Evolutionary conservation across 2,797 vertebrate genomes (phyloP), one percentile per base, ranked within the genome.

Genomic region (Tadarida brasiliensis): DNA sequence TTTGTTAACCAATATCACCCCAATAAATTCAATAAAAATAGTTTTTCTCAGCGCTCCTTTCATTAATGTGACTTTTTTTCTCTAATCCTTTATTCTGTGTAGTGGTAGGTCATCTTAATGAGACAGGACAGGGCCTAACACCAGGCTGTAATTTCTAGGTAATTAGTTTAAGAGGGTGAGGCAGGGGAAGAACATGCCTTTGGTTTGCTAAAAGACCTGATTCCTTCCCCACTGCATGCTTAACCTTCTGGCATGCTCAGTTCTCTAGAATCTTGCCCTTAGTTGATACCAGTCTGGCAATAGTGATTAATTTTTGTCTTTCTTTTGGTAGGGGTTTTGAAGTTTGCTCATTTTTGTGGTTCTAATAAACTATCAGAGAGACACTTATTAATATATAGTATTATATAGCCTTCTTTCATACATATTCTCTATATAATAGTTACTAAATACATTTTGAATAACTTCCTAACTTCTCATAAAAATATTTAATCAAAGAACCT

Each of bases 71-170:
- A 86, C 61, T 78, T 17, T 94, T 81, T 39, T 78, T 91, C 92
- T 93, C 59, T 84, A 78, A 35, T n/a, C 33, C 39, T 95, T 93
- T 94, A 81, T 77, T 96, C 39, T 86, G 76, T 88, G 51, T 83
- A 44, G 12, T 95, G 70, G 44, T 95, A 94, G 80, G 54, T 56
- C 86, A 70, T 71, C 87, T 86, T 96, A 81, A 85, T 92, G 87
- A 96, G 65, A 87, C 0, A 5, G 33, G 92, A 95, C 68, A 81
- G 57, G 17, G 26, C 96, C 54, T 95, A 89, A 95, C 49, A 0
- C 9, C 7, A 87, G 81, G 84, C 65, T 89, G 39, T 90, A 96
- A 96, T 95, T 98, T 96, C 92, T 95, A 95, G 89, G 76, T 96
- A 96, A 90, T 96, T 96, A 57, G 57, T 97, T 24, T 84, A 95